Evolutionary conservation across 2,113 vertebrate species (phyloP), one percentile per base, ranked within the genome.

Genomic region (Procavia capensis): DNA sequence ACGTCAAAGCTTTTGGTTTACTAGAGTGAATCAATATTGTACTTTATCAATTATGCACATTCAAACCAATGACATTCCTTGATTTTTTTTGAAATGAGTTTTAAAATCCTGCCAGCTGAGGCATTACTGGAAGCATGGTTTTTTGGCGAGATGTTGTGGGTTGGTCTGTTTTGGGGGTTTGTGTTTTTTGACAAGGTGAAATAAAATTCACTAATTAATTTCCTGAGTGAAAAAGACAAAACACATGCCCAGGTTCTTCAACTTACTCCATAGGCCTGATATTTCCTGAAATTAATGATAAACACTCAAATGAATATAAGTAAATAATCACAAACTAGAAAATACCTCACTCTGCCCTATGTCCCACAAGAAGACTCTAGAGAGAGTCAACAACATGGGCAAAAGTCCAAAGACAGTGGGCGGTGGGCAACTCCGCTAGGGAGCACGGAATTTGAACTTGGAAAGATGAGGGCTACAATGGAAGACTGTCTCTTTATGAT

Each of bases 21-120:
- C 96, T 93, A 91, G 80, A 47, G 36, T 4, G 79, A 86, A 97
- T 95, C 88, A 70, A 95, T 95, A 95, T 13, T 13, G 74, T 27
- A 89, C 81, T 93, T 92, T 94, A 94, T 96, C 95, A 95, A 45
- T 95, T 92, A 96, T 85, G 85, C 57, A 95, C 88, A 91, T 96
- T 9, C 74, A 84, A 83, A 81, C 57, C 43, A 81, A 31, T 75
- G 96, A 74, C 75, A 17, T 74, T 74, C 10, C 61, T 80, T 61
- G 47, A 79, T 27, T 29, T 9, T 50, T 91, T 95, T 84, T 66
- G 39, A 25, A 84, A 89, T 78, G 54, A 34, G 14, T 64, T 27
- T 96, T 68, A 94, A 94, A 86, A 57, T 76, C 43, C 43, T 93
- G 57, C 86, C 68, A 22, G 70, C 39, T 5, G 5, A 27, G 68